Percentiles rank a stretch among this genome's conserved stretches.
Evolutionary conservation across 1,140 invertebrate genomes (phyloP).

Genomic region (Drosophila simulans): DNA sequence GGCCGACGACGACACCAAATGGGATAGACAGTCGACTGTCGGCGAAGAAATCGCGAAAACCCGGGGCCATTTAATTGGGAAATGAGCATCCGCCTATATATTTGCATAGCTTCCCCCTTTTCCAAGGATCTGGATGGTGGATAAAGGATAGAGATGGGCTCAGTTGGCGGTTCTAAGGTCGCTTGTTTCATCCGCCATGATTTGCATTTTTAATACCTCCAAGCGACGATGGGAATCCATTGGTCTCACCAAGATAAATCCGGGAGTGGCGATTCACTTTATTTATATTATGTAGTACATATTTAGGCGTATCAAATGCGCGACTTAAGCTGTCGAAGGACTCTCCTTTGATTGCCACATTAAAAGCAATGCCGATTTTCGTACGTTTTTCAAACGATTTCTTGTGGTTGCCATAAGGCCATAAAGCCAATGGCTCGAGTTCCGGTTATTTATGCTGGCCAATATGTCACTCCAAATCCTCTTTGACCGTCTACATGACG

Average conservation of each 20-base stretch:
- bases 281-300: constrained; percentile 42
- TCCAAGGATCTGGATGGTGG: neutral
- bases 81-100: constrained; percentile 44
- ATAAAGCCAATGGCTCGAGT: constrained; percentile 21
- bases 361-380: constrained; percentile 12
- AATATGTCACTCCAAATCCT: constrained; percentile 58
- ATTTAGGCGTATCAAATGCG: constrained; percentile 38
- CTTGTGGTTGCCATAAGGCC: constrained; percentile 9
- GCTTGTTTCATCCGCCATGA: constrained; percentile 56
- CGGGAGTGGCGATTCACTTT: constrained; percentile 32
- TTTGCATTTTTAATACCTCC: constrained; percentile 68
- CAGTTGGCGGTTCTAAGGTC: constrained; percentile 53
- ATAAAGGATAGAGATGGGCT: constrained; percentile 18
- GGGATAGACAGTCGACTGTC: constrained; percentile 29
- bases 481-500: constrained; percentile 29
- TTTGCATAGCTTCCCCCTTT: constrained; percentile 12
- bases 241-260: constrained; percentile 48
- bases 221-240: constrained; percentile 50
- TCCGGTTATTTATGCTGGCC: constrained; percentile 63
- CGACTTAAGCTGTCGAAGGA: constrained; percentile 29
- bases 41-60: constrained; percentile 61
- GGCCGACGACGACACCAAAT: constrained; percentile 26
- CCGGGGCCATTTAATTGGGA: constrained; percentile 70
- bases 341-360: constrained; percentile 11
- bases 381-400: constrained; percentile 19